Conservation (phyloP, 2,888 invertebrate genomes). For the Anoncus sp. region DNA sequence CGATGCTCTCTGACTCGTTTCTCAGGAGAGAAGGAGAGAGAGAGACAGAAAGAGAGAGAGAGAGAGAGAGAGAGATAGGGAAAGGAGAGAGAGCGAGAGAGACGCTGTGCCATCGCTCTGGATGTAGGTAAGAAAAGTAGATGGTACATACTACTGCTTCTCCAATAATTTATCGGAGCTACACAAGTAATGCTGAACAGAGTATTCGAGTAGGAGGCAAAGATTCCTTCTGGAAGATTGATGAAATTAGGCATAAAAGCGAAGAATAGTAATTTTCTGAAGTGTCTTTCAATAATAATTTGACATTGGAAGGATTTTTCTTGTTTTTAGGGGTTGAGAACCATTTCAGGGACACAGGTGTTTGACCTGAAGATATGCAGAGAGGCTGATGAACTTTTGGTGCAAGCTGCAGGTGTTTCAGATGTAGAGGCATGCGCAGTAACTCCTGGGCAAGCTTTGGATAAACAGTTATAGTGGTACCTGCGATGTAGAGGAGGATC, state of each 20-base stretch:
- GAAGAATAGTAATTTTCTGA: background rate
- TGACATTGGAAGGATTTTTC: background rate
- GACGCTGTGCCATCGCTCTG: conserved; percentile 19
- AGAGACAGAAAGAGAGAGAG: conserved; percentile 35
- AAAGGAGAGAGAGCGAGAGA: conserved; percentile 35
- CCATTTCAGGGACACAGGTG: background rate
- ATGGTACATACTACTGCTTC: conserved; percentile 6
- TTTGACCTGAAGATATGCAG: background rate
- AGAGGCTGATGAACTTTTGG: conserved; percentile 11
- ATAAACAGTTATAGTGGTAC: conserved; percentile 30
- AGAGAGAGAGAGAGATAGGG: too few species aligned
- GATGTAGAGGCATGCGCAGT: conserved; percentile 25
- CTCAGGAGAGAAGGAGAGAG: conserved; percentile 25
- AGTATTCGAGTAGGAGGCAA: background rate
- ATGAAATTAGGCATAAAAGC: background rate
- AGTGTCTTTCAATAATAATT: background rate
- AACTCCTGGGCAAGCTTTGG: background rate
- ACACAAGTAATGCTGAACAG: conserved; percentile 3
- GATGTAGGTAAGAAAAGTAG: conserved; percentile 30
- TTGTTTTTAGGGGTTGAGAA: background rate
- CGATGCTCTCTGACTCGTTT: conserved; percentile 37
- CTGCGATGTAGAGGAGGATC: conserved; percentile 25
- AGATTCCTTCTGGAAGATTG: background rate
- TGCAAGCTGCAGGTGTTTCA: conserved; percentile 41
- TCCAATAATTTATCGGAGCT: conserved; percentile 31